These are phyloP conservation scores for Oceanodroma tethys DNA, from an alignment of 2,113 vertebrate genomes.

Conservation along the genomic window DNA sequence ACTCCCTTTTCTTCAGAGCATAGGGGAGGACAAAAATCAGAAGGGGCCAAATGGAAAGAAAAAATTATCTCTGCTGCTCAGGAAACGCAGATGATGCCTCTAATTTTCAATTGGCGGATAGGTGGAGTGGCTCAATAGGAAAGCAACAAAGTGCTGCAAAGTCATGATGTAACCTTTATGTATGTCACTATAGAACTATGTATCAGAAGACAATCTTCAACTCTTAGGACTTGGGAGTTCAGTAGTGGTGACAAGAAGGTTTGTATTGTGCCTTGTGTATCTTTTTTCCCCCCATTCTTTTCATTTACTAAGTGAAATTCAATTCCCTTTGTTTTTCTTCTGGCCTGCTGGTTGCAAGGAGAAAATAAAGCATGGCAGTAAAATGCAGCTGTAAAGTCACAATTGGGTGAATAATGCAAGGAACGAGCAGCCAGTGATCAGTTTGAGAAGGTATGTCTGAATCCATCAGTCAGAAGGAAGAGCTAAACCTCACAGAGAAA, in stretches of 20 bases:
- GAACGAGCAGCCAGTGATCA: background rate
- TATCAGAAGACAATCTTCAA: background rate
- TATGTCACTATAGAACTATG: too few species aligned
- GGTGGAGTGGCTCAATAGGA: too few species aligned
- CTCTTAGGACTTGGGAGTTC: background rate
- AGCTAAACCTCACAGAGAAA: background rate
- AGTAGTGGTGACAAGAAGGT: background rate
- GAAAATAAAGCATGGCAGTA: background rate
- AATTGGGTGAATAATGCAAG: background rate
- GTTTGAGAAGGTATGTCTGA: background rate
- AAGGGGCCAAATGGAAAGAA: background rate
- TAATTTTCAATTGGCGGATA: background rate
- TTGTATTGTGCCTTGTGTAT: background rate
- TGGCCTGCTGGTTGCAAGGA: background rate
- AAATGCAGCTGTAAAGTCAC: background rate
- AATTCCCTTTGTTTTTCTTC: background rate
- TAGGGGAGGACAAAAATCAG: background rate
- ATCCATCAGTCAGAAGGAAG: background rate
- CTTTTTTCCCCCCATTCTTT: fast-evolving
- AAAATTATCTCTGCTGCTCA: background rate
- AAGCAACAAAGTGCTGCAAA: background rate
- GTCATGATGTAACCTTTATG: background rate
- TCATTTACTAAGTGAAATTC: background rate
- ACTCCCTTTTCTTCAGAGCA: background rate
- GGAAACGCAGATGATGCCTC: background rate